Conservation (phyloP, 2,888 invertebrate genomes). For the Colostygia pectinataria region DNA sequence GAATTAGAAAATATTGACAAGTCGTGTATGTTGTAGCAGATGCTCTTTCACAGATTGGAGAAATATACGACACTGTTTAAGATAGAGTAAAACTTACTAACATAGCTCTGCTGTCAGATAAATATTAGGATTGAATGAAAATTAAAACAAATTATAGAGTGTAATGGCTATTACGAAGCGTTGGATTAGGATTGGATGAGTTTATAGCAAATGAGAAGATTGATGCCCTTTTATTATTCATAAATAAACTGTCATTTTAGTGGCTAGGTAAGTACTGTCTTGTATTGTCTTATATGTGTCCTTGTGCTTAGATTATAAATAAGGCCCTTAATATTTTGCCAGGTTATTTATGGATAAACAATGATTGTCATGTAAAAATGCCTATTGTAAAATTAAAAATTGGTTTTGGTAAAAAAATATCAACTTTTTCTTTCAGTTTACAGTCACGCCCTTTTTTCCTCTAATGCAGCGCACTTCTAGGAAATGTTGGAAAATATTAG, state of each 20-base stretch:
- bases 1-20: slow-evolving; percentile 12
- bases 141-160: not conserved
- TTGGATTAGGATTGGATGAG: too few species aligned
- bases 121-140: slow-evolving; percentile 3
- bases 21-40: slow-evolving; percentile 9
- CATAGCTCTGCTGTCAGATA: slow-evolving; percentile 4
- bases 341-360: too few species aligned
- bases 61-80: slow-evolving; percentile 16
- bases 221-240: too few species aligned
- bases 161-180: not conserved
- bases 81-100: slow-evolving; percentile 4
- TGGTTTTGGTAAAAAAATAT: too few species aligned
- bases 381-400: too few species aligned
- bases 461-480: slow-evolving; percentile 10
- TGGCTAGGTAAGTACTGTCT: too few species aligned
- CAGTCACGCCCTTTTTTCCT: not conserved
- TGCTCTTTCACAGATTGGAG: slow-evolving; percentile 14
- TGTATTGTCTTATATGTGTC: too few species aligned
- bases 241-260: too few species aligned
- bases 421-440: not conserved
- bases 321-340: too few species aligned
- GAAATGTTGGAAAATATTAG: slow-evolving; percentile 29
- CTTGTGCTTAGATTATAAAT: too few species aligned
- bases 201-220: too few species aligned
- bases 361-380: too few species aligned